Base-by-base conservation (phyloP, 1,140 invertebrate species). In the Antheraea mylitta region DNA sequence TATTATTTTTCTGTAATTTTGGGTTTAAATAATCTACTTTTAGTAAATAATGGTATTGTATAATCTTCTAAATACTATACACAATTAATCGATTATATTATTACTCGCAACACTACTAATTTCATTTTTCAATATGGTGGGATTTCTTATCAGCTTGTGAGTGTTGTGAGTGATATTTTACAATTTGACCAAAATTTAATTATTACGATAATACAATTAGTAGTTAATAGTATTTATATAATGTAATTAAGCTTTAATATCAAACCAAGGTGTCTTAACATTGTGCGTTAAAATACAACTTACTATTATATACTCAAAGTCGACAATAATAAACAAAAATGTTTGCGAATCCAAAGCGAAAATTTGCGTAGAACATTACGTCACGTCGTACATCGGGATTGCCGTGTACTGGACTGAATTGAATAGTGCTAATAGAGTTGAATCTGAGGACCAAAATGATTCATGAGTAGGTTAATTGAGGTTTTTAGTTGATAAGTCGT, bases 401-500 rank as follows among this genome's bases (percentile, higher is more conserved):
- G 74, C 75, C 69, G 68, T 67, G 38, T 30, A 58, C 19, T 67
- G 38, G 18, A 58, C 19, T 68, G 63, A 48, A 69, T 53, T 68
- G 63, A 48, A 69, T 53, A 58, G 10, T 53, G 58, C 19, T 59
- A 64, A 60, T 70, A 53, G 62, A 64, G 66, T 70, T 38, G 45
- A 16, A 16, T 63, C 58, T 63, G 73, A 73, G 77, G 82, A 78
- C 76, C 69, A 69, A 66, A 66, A 85, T 90, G 88, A 89, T 83
- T 89, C 87, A 89, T 58, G 19, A 36, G 67, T 72, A 83, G 87
- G 85, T 86, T 86, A 86, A 81, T 74, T 79, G 78, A 82, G 74
- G 81, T 81, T 77, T 73, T 78, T 74, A 69, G 61, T 68, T 66
- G 69, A 75, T 78, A 74, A 77, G 80, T 74, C 70, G 72, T 81